These are phyloP conservation scores for Berghia stephanieae DNA, from an alignment of 1,140 invertebrate genomes.

Conservation along the genomic window DNA sequence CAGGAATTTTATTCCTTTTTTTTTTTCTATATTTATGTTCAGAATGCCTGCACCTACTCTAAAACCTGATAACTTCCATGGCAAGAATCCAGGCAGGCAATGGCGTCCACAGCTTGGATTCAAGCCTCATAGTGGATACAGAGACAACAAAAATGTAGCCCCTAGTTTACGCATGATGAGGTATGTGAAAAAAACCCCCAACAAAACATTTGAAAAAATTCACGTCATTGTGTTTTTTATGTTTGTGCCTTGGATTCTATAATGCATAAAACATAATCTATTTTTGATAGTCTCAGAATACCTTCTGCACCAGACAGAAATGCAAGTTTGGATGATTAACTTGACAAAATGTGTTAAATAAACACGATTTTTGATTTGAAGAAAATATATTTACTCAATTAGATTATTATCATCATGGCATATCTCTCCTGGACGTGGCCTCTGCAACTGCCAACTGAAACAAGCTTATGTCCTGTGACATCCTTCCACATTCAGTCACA, in stretches of 20 bases:
- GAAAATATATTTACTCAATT: no score
- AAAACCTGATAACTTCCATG: constrained; percentile 81
- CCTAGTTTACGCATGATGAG: constrained; percentile 59
- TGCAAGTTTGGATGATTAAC: background rate
- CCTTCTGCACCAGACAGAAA: background rate
- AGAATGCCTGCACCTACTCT: constrained; percentile 77
- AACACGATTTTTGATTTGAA: no score
- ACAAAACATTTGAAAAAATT: no score
- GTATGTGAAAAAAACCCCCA: no score
- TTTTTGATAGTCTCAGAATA: background rate
- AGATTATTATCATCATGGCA: no score
- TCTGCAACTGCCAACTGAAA: no score
- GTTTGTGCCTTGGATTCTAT: background rate
- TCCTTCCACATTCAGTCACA: no score
- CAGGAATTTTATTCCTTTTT: background rate
- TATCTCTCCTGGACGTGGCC: no score
- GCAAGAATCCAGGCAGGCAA: constrained; percentile 53
- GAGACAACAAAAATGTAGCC: constrained; percentile 48
- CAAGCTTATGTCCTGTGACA: no score
- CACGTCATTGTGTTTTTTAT: background rate
- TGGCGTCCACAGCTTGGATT: constrained; percentile 61
- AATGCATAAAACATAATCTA: background rate
- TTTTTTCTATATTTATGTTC: constrained; percentile 13
- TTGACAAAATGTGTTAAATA: background rate
- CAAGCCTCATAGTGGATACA: constrained; percentile 56